Evolutionary conservation across 92 coral and sea anemone species (phyloP), one percentile per base, ranked within the genome.

Genomic region (Parazoanthus darwini): DNA sequence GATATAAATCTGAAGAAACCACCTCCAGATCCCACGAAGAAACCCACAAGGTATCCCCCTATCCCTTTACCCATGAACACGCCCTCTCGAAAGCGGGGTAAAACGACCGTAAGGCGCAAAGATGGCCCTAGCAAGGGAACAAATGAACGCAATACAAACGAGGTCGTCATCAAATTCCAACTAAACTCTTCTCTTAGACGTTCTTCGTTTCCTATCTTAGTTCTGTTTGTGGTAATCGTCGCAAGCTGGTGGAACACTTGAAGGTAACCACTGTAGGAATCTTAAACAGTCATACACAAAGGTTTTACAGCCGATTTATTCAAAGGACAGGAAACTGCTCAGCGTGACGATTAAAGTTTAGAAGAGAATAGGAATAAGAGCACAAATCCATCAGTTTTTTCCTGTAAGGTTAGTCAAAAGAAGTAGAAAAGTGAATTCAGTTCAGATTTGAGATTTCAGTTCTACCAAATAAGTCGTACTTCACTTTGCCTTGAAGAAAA

Each of bases 11-110:
- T 95, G 63, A 90, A 82, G 77, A 94, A 93, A 25, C 98, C 98
- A 15, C 91, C 93, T 18, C 92, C 96, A 16, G 91, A 88, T 15
- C 98, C 98, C 38, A 93, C 98, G 1, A 86, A 89, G 38, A 85
- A 89, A 13, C 91, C 95, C 43, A 93, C 95, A 16, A 91, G 93
- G 5, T 86, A 77, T 38, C 91, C 85, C 3, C 72, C 74, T 2
- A 35, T 86, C 20, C 37, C 85, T 0, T 26, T 74, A 48, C 94
- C 94, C 6, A 71, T 89, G 8, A 56, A 76, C 13, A 91, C 98
- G 25, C 93, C 96, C 14, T 91, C 97, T 10, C 71, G 80, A 13
- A 93, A 92, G 74, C 70, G 86, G 56, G 86, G 88, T 33, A 93
- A 82, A 66, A 93, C 94, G 56, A 91, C 93, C 15, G 89, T 84